Evolutionary conservation across 2,888 invertebrate species (phyloP).

Genomic region (Agonopterix heracliana): DNA sequence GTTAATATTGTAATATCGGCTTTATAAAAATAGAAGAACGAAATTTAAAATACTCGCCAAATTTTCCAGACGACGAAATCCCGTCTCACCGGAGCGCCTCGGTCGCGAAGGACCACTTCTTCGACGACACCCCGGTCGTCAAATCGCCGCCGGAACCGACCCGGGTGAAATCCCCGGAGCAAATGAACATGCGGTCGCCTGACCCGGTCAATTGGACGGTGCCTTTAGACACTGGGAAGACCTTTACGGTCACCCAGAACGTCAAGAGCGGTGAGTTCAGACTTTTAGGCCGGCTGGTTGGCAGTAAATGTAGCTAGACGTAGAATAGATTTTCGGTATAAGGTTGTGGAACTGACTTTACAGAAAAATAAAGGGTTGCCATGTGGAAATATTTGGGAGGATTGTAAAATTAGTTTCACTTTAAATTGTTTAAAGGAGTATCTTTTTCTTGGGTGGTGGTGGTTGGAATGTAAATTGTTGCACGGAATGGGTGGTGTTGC

Average conservation of each 20-base stretch:
- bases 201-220: slow-evolving; percentile 98
- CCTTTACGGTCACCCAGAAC: slow-evolving; percentile 94
- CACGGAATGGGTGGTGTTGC: neutral
- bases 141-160: slow-evolving; percentile 96
- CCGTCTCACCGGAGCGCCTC: slow-evolving; percentile 69
- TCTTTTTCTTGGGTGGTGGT: slow-evolving; percentile 44
- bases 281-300: slow-evolving; percentile 38
- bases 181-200: slow-evolving; percentile 93
- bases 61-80: slow-evolving; percentile 63
- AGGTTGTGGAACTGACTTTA: slow-evolving; percentile 26
- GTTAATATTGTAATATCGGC: too few species aligned
- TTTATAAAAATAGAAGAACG: neutral
- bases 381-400: slow-evolving; percentile 12
- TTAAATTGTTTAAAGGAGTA: slow-evolving; percentile 44
- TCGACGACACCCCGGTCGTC: slow-evolving; percentile 80
- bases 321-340: slow-evolving; percentile 14
- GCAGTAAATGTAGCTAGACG: slow-evolving; percentile 45
- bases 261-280: slow-evolving; percentile 79
- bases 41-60: slow-evolving; percentile 4
- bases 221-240: slow-evolving; percentile 94
- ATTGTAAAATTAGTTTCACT: slow-evolving; percentile 32
- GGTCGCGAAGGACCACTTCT: slow-evolving; percentile 70
- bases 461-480: neutral
- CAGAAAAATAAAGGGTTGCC: slow-evolving; percentile 9
- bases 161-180: slow-evolving; percentile 93